Base-by-base conservation (phyloP, 2,888 invertebrate species). In the Ganaspis brasiliensis region DNA sequence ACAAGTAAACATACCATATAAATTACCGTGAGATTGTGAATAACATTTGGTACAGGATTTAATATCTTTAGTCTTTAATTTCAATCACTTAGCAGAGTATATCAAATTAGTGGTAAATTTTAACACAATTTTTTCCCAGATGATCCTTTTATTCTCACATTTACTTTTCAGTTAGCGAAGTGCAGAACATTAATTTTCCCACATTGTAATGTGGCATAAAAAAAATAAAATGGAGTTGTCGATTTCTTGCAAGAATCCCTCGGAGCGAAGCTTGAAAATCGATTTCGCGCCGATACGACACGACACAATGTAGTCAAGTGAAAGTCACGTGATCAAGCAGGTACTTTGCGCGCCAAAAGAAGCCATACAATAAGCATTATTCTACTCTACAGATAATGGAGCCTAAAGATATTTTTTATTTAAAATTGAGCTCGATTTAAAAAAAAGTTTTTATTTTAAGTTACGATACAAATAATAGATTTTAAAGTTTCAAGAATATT, bases 301-400 rank as follows among this genome's bases (percentile, higher is more conserved):
- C 26, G 26, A 40, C 10, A 31, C 12, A n/a, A 49, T 31, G 73
- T 52, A 45, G 19, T 73, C 31, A 52, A 59, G 19, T 35, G 52
- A 61, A 61, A 61, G 61, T 73, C 73, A 73, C 73, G 73, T 73
- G 61, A 61, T 49, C 61, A 49, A 61, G 49, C 45, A 12, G 19
- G 61, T 31, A 61, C 73, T 73, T 73, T 61, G 31, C 26, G 31
- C 16, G 19, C 31, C 16, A 73, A 31, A 31, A 19, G 24, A 49
- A 31, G 5, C 19, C 19, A 14, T 40, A 37, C 19, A 21, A 55
- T 35, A 37, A 1, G 19, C 16, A 12, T 19, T 14, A 8, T 35
- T 40, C 12, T 6, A 40, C 19, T 37, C 37, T 8, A 21, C 37
- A 63, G 40, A 40, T 63, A 40, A 40, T 37, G 21, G 37, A 6